Evolutionary conservation across 92 coral and sea anemone species (phyloP).

Genomic region (Palythoa grandiflora): DNA sequence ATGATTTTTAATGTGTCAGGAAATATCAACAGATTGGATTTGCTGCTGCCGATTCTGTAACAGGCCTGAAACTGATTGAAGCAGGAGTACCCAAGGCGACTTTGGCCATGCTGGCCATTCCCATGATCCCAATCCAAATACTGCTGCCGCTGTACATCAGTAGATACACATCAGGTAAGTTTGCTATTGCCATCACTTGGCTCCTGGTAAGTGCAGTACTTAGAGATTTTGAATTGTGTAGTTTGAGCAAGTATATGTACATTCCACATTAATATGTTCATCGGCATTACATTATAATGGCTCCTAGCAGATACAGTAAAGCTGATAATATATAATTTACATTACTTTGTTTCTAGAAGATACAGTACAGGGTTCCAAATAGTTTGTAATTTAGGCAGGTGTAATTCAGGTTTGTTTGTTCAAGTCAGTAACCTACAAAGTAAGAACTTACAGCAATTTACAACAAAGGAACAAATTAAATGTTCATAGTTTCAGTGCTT

Average conservation of each 20-base stretch:
- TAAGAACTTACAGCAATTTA: too few relatives aligned
- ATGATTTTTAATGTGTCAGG: neutral
- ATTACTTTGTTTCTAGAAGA: too few relatives aligned
- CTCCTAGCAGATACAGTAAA: neutral
- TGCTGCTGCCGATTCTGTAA: constrained; percentile 91
- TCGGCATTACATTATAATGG: too few relatives aligned
- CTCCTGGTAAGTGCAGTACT: neutral
- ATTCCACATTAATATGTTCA: too few relatives aligned
- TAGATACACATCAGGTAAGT: constrained; percentile 89
- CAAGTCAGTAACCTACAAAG: too few relatives aligned
- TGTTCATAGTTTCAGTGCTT: too few relatives aligned
- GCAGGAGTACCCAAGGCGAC: constrained; percentile 99
- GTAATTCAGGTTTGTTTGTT: too few relatives aligned
- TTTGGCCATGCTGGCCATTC: constrained; percentile 94
- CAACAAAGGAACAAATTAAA: too few relatives aligned
- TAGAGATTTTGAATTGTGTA: too few relatives aligned
- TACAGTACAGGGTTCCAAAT: too few relatives aligned
- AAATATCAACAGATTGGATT: constrained; percentile 79
- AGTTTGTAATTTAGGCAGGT: too few relatives aligned
- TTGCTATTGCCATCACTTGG: neutral
- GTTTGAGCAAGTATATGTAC: too few relatives aligned
- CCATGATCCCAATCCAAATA: constrained; percentile 97
- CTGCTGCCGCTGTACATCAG: constrained; percentile 87
- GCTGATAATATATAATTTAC: neutral
- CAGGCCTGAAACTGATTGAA: constrained; percentile 94